phyloP scores from a whole-genome alignment of 64 coral and sea anemone genomes.

The Acropora yongei region DNA sequence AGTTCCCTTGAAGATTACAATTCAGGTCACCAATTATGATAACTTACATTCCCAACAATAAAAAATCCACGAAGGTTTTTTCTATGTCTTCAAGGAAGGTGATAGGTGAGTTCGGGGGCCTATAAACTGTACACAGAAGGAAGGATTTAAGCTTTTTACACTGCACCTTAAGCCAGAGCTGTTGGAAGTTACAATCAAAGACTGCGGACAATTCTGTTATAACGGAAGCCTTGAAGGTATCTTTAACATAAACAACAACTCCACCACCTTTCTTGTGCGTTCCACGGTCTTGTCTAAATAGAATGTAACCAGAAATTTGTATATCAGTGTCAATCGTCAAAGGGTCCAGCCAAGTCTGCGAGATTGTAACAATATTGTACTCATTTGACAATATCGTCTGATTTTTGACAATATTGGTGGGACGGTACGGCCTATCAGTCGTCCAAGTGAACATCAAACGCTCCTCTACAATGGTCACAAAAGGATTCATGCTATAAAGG shows the following conservation, averaged over 20 bases:
- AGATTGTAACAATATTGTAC: constrained; percentile 59
- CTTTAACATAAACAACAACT: constrained; percentile 59
- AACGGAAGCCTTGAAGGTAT: constrained; percentile 22
- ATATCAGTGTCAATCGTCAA: background rate
- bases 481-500: no score
- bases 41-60: constrained; percentile 20
- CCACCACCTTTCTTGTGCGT: constrained; percentile 46
- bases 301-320: constrained; percentile 26
- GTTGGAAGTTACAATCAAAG: constrained; percentile 45
- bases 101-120: constrained; percentile 7
- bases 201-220: constrained; percentile 13
- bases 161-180: constrained; percentile 60
- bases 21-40: constrained; percentile 39
- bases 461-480: no score
- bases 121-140: no score
- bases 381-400: background rate
- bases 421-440: no score
- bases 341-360: constrained; percentile 41
- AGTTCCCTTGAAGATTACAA: constrained; percentile 1
- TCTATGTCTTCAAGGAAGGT: constrained; percentile 37
- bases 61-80: constrained; percentile 35
- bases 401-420: background rate
- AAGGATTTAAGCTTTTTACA: no score
- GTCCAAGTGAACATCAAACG: no score
- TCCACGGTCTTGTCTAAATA: constrained; percentile 49